Percentiles rank a stretch among this genome's conserved stretches.
Conservation (phyloP, 2,113 vertebrate genomes). For the Silurus asotus region DNA sequence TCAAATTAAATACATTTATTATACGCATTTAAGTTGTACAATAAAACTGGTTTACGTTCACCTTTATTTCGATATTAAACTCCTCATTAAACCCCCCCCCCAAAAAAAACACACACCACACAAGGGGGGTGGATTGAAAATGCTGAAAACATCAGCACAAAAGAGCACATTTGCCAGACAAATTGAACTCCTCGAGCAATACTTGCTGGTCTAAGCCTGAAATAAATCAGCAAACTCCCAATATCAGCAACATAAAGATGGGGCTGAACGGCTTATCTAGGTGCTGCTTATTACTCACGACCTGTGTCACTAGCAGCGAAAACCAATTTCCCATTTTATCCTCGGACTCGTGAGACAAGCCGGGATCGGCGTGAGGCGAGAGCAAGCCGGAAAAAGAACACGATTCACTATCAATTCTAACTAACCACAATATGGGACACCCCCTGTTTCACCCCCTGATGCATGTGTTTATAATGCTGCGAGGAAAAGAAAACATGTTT, state of each 20-base stretch:
- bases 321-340: slow-evolving; percentile 31
- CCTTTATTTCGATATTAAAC: neutral
- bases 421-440: neutral
- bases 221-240: slow-evolving; percentile 11
- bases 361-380: neutral
- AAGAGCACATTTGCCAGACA: slow-evolving; percentile 1
- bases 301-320: slow-evolving; percentile 21
- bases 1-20: slow-evolving; percentile 10
- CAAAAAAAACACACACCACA: too few relatives aligned
- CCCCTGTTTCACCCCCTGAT: neutral
- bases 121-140: neutral
- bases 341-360: slow-evolving; percentile 8
- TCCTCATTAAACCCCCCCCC: neutral
- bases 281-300: slow-evolving; percentile 9
- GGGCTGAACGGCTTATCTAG: neutral
- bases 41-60: neutral
- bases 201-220: neutral
- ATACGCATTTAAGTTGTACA: neutral
- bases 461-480: neutral
- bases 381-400: neutral
- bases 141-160: neutral
- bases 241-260: slow-evolving; percentile 20
- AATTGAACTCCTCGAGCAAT: slow-evolving; percentile 3
- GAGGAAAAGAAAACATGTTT: neutral
- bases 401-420: neutral